Conservation (phyloP, 2,888 invertebrate genomes). For the Eupeodes latifasciatus region DNA sequence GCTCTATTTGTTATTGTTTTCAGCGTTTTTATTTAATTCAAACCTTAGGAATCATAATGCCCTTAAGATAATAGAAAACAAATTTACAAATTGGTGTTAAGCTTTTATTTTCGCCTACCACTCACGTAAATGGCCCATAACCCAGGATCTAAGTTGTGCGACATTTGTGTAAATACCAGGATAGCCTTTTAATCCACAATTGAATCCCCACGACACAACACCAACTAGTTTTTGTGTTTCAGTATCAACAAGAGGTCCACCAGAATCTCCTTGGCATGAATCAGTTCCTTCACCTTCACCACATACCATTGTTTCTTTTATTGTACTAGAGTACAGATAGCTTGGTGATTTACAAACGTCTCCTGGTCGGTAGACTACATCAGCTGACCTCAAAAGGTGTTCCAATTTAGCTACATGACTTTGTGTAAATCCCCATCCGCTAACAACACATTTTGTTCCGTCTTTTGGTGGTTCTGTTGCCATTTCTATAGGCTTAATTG, state of each 20-base stretch:
- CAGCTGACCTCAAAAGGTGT: background rate
- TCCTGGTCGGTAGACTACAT: background rate
- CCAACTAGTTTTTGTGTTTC: conserved; percentile 79
- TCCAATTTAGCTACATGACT: background rate
- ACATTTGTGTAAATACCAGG: conserved; percentile 84
- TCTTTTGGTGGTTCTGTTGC: conserved; percentile 59
- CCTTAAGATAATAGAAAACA: too few relatives aligned
- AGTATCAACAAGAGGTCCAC: conserved; percentile 79
- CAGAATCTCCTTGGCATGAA: conserved; percentile 80
- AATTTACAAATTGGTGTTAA: too few relatives aligned
- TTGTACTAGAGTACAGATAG: conserved; percentile 68
- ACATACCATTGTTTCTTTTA: conserved; percentile 78
- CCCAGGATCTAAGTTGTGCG: background rate
- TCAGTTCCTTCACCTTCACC: conserved; percentile 80
- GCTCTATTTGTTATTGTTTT: too few relatives aligned
- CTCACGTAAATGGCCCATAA: background rate
- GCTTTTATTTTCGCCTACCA: background rate
- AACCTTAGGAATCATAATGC: too few relatives aligned
- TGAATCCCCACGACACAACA: conserved; percentile 84
- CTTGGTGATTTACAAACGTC: conserved; percentile 4
- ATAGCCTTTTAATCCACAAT: conserved; percentile 83
- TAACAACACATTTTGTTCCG: conserved; percentile 78
- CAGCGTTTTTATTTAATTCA: too few relatives aligned
- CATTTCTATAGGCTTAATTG: conserved; percentile 78
- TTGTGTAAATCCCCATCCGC: conserved; percentile 79